These are phyloP conservation scores for Mirounga angustirostris DNA, from an alignment of 2,113 vertebrate genomes.

Conservation along the genomic window DNA sequence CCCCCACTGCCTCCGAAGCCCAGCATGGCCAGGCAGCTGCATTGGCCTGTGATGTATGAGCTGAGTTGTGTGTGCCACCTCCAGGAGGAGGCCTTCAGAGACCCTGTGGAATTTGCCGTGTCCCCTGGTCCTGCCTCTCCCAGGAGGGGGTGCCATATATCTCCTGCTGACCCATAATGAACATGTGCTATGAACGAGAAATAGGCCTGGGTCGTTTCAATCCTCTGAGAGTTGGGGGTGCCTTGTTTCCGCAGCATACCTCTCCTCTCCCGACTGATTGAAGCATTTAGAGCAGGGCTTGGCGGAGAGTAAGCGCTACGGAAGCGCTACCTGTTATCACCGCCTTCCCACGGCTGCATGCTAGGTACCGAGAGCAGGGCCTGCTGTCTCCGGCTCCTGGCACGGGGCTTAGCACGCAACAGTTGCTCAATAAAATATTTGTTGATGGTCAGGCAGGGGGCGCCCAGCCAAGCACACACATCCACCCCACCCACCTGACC, in stretches of 20 bases:
- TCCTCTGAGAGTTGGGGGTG: background rate
- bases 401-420: background rate
- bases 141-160: background rate
- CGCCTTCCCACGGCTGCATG: background rate
- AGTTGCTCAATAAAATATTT: constrained; percentile 40
- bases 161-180: background rate
- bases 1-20: background rate
- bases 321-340: too few relatives aligned
- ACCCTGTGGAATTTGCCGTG: background rate
- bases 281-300: background rate
- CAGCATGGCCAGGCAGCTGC: accelerated
- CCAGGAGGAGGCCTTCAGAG: background rate
- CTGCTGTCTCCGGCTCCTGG: background rate
- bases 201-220: background rate
- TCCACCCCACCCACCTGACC: background rate
- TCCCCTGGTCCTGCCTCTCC: background rate
- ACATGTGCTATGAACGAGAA: background rate
- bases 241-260: background rate
- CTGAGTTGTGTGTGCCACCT: background rate
- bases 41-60: background rate
- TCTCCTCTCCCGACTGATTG: background rate
- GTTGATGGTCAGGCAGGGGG: background rate
- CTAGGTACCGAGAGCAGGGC: background rate
- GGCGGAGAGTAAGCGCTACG: background rate
- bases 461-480: background rate